These are phyloP conservation scores for Oceanites oceanicus DNA, from an alignment of 2,113 vertebrate species.

Conservation along the genomic window DNA sequence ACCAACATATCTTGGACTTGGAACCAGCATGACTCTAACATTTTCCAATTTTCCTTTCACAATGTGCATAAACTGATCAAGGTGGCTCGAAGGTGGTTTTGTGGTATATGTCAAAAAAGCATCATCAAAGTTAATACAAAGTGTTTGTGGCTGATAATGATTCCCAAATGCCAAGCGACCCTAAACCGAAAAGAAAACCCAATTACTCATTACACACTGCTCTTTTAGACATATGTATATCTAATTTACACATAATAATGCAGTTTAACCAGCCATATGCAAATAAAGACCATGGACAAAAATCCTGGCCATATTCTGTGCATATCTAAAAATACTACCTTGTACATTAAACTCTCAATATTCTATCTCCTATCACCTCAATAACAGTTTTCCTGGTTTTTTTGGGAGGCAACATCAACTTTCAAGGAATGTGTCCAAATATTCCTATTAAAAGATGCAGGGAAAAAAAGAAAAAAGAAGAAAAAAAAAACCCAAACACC, in stretches of 20 bases:
- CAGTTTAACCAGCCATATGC: background rate
- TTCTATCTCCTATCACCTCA: background rate
- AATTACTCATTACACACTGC: background rate
- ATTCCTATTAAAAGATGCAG: background rate
- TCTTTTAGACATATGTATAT: background rate
- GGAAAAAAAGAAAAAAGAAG: background rate
- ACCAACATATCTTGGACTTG: conserved; percentile 92
- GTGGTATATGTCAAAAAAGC: conserved; percentile 95
- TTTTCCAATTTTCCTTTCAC: conserved; percentile 97
- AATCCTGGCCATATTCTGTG: background rate
- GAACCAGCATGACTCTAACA: conserved; percentile 96
- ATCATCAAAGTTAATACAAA: conserved; percentile 96
- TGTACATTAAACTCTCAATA: background rate
- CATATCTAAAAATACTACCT: background rate
- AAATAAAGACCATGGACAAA: background rate
- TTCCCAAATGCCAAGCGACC: conserved; percentile 97
- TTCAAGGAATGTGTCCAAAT: background rate
- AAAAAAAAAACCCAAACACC: background rate
- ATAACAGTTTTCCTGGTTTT: background rate
- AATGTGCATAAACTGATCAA: conserved; percentile 98
- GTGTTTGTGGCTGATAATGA: conserved; percentile 93
- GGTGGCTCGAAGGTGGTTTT: conserved; percentile 97
- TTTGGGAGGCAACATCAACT: background rate
- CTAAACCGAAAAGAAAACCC: conserved; percentile 64
- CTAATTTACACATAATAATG: background rate